Percentiles rank a stretch among this genome's conserved stretches.
Conservation (phyloP, 2,888 invertebrate species). For the Macrophya alboannulata region DNA sequence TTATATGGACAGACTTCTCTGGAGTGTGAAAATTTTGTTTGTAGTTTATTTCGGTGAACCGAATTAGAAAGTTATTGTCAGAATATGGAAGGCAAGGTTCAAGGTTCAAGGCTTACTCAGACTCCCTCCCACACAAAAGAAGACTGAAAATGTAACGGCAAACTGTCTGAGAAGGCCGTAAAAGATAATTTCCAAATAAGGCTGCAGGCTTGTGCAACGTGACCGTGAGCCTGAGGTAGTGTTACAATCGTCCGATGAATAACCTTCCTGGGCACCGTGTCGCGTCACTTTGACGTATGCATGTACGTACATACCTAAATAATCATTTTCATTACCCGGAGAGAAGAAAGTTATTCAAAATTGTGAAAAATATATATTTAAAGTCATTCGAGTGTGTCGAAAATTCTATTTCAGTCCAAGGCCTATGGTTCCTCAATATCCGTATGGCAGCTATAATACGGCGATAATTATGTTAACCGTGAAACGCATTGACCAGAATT, state of each 20-base stretch:
- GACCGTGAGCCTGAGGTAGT: constrained; percentile 47
- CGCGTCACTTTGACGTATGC: constrained; percentile 18
- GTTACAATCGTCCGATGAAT: constrained; percentile 30
- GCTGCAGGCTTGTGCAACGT: constrained; percentile 38
- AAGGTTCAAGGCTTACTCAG: constrained; percentile 33
- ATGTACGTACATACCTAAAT: too few species aligned
- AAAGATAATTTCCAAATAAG: constrained; percentile 52
- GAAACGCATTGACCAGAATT: not conserved
- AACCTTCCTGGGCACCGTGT: constrained; percentile 18
- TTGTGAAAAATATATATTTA: not conserved
- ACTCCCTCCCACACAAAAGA: constrained; percentile 2
- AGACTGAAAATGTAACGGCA: constrained; percentile 10
- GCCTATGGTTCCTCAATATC: not conserved
- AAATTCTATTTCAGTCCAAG: not conserved
- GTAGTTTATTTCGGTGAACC: not conserved
- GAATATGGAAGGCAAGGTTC: constrained; percentile 19
- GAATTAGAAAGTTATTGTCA: constrained; percentile 2
- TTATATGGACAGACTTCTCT: not conserved
- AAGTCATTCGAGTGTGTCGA: not conserved
- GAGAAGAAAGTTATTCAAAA: not conserved
- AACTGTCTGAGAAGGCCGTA: constrained; percentile 15
- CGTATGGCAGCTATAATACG: not conserved
- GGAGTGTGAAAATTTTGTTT: not conserved
- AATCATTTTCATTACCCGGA: not conserved
- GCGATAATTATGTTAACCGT: not conserved